Evolutionary conservation across 2,888 invertebrate genomes (phyloP).

Genomic region (Xylota segnis): DNA sequence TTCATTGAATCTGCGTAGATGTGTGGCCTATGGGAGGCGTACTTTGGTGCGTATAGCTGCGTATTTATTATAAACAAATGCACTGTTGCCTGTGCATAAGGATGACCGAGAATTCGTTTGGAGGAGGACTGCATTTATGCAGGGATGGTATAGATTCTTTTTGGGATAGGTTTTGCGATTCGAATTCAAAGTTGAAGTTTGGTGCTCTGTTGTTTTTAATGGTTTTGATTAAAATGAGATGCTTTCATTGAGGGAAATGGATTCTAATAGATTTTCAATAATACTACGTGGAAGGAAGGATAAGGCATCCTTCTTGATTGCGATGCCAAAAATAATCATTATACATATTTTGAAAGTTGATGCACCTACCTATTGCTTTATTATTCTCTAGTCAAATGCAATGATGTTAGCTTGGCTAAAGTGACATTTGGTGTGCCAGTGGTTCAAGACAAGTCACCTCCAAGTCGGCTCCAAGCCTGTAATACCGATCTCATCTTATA

Average conservation of each 20-base stretch:
- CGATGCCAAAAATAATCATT: too few relatives aligned
- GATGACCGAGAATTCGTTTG: conserved; percentile 43
- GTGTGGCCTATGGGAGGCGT: conserved; percentile 76
- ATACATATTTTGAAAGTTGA: too few relatives aligned
- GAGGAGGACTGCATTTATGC: conserved; percentile 18
- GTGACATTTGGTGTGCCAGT: too few relatives aligned
- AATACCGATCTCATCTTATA: too few relatives aligned
- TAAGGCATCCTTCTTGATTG: neutral
- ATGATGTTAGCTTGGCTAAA: too few relatives aligned
- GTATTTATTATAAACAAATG: conserved; percentile 76
- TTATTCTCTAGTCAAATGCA: too few relatives aligned
- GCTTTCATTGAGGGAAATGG: conserved; percentile 7
- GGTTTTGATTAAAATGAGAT: conserved; percentile 7
- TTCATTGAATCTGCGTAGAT: conserved; percentile 75
- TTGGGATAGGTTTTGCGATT: neutral
- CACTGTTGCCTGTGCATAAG: conserved; percentile 51
- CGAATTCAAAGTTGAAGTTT: neutral
- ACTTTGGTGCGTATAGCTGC: conserved; percentile 71
- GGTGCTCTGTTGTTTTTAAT: neutral
- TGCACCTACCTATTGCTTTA: too few relatives aligned
- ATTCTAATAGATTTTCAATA: neutral
- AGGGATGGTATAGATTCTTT: conserved; percentile 18
- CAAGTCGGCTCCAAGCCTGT: too few relatives aligned
- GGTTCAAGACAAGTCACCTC: too few relatives aligned
- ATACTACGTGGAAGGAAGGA: neutral